Evolutionary conservation across 2,888 invertebrate species (phyloP), one percentile per base, ranked within the genome.

Genomic region (Polydrusus tereticollis): DNA sequence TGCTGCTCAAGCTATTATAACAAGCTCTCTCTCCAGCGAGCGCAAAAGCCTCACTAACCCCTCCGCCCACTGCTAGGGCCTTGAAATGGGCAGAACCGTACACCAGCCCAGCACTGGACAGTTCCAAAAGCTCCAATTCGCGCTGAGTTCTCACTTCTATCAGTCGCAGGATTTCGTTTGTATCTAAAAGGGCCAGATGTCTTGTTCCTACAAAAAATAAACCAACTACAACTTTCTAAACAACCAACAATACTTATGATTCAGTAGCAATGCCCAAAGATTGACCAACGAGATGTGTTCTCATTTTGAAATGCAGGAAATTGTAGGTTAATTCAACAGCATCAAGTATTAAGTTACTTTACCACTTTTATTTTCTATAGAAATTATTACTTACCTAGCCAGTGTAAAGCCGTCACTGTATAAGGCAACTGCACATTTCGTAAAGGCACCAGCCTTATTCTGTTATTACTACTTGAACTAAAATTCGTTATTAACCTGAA

Each of bases 51-150:
- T 90, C 89, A 82, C 92, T 92, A 73, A 93, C 99, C 82, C 97
- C 96, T 0, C 98, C 98, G 5, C 99, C 99, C 0, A 98, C 98
- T 73, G 97, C 97, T 43, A 98, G 87, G 0, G 94, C 98, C 87
- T 97, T 91, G 82, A 94, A 95, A 84, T 94, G 95, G 47, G 95
- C 94, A 33, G 95, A 94, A 50, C 94, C 93, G 81, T 96, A 96
- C 0, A 96, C 94, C 43, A 96, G 88, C 43, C 94, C 92, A 14
- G 94, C 93, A 80, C 90, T 90, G 33, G 93, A 92, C 77, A 96
- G 88, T 83, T 97, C 96, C 75, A 95, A 86, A 21, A 92, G 89
- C 86, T 96, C 95, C 18, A 95, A 87, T 84, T 96, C 96, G 78
- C 95, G 93, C 81, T 96, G 94, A 0, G 92, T 90, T 74, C 96